phyloP scores from a whole-genome alignment of 2,113 vertebrate genomes.

The Malurus melanocephalus region DNA sequence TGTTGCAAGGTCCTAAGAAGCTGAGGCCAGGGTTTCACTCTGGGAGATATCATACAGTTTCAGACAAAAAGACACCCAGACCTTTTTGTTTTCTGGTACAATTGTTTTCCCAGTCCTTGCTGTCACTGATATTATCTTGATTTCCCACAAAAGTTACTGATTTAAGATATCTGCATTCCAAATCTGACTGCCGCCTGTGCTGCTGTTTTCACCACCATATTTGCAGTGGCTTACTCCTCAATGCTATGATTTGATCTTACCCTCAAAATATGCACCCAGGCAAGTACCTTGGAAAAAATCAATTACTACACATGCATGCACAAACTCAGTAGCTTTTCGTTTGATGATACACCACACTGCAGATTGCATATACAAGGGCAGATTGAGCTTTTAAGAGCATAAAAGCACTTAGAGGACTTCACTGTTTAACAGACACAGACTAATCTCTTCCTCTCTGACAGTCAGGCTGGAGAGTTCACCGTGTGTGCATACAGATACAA shows the following conservation, averaged over 20 bases:
- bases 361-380: conserved; percentile 22
- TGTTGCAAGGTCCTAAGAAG: neutral
- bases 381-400: conserved; percentile 45
- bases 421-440: conserved; percentile 43
- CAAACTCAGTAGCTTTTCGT: conserved; percentile 33
- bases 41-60: neutral
- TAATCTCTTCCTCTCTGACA: conserved; percentile 41
- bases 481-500: conserved; percentile 36
- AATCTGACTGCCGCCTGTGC: neutral
- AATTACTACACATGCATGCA: conserved; percentile 59
- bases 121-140: neutral
- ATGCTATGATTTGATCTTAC: neutral
- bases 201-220: neutral
- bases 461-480: neutral
- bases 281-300: conserved; percentile 52
- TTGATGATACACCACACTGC: conserved; percentile 15
- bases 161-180: neutral
- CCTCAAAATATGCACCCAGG: conserved; percentile 30
- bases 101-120: neutral
- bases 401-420: conserved; percentile 45
- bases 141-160: neutral
- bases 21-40: neutral
- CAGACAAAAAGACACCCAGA: neutral
- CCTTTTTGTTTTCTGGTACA: neutral
- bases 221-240: neutral